phyloP scores from a whole-genome alignment of 1,140 invertebrate genomes.

The Neotoxoptera formosana region DNA sequence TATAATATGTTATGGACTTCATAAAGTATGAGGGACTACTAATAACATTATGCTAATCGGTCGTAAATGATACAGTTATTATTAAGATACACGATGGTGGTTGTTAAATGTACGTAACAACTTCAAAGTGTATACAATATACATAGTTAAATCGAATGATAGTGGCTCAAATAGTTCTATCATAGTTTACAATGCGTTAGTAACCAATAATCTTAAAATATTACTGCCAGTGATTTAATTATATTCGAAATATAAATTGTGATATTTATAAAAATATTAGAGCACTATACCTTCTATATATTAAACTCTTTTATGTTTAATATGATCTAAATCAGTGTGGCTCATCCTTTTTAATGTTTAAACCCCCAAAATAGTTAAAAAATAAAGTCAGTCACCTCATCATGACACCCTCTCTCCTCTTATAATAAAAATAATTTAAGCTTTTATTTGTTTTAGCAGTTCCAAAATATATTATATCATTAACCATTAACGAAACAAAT shows the following conservation, averaged over 20 bases:
- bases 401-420: too few relatives aligned
- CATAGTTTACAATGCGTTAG: not conserved
- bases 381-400: too few relatives aligned
- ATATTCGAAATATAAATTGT: too few relatives aligned
- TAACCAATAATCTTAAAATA: not conserved
- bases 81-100: not conserved
- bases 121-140: not conserved
- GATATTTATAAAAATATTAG: not conserved
- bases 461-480: too few relatives aligned
- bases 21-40: not conserved
- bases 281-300: not conserved
- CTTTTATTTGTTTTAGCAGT: too few relatives aligned
- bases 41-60: not conserved
- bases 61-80: not conserved
- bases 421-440: too few relatives aligned
- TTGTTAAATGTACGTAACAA: not conserved
- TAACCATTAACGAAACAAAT: too few relatives aligned
- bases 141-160: not conserved
- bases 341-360: too few relatives aligned
- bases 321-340: too few relatives aligned
- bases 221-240: not conserved
- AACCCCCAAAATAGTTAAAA: too few relatives aligned
- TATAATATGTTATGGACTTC: not conserved
- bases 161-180: not conserved
- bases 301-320: not conserved